These are phyloP conservation scores for Abramis brama DNA, from an alignment of 2,113 vertebrate genomes.

Conservation along the genomic window DNA sequence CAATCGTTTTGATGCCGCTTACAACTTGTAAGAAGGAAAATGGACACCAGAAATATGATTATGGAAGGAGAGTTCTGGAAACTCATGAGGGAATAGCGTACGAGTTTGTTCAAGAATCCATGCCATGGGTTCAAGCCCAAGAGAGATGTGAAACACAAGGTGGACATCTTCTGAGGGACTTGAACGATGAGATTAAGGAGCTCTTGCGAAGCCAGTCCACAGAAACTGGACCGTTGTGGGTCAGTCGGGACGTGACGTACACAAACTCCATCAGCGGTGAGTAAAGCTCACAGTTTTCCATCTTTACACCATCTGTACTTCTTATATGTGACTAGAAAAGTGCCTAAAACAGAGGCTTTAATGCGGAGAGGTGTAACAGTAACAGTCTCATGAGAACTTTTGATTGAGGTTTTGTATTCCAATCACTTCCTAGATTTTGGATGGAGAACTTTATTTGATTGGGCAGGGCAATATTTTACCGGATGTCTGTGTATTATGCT, in stretches of 20 bases:
- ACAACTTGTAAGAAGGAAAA: neutral
- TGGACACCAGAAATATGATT: neutral
- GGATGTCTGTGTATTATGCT: neutral
- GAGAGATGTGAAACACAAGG: conserved; percentile 63
- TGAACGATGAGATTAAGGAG: conserved; percentile 48
- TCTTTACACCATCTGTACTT: neutral
- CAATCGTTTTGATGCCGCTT: conserved; percentile 18
- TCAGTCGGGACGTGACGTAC: conserved; percentile 54
- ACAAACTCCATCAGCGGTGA: conserved; percentile 58
- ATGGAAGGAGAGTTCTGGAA: conserved; percentile 25
- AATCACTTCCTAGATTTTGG: neutral
- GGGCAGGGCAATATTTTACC: neutral
- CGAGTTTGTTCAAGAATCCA: conserved; percentile 61
- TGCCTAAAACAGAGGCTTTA: neutral
- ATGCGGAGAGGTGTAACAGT: neutral
- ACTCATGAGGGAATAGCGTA: conserved; percentile 62
- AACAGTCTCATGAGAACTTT: neutral
- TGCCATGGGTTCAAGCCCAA: conserved; percentile 67
- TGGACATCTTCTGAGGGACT: conserved; percentile 66
- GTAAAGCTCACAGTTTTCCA: conserved; percentile 31
- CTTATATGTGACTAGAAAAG: neutral
- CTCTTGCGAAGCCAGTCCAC: conserved; percentile 57
- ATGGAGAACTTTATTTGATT: neutral
- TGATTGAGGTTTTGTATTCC: neutral
- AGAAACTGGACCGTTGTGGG: conserved; percentile 71